Evolutionary conservation across 2,113 vertebrate genomes (phyloP).

Genomic region (Clinocottus analis): DNA sequence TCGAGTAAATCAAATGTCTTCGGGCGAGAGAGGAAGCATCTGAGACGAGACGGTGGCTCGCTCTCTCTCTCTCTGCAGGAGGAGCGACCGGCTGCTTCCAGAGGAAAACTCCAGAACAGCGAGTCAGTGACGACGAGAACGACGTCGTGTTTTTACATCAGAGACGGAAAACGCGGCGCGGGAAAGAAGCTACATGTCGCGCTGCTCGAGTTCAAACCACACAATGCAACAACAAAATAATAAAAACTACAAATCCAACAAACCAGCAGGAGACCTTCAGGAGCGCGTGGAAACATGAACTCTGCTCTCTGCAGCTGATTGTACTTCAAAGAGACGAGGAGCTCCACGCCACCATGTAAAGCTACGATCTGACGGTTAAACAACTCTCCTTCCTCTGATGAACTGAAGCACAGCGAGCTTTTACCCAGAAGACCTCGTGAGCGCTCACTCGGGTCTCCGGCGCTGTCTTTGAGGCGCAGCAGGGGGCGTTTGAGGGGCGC

Average conservation of each 20-base stretch:
- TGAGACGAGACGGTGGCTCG: too few species aligned
- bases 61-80: too few species aligned
- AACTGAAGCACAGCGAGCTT: constrained; percentile 76
- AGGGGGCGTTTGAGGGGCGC: constrained; percentile 41
- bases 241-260: constrained; percentile 38
- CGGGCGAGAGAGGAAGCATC: too few species aligned
- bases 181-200: constrained; percentile 67
- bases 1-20: too few species aligned
- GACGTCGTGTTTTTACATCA: constrained; percentile 1
- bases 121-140: background rate
- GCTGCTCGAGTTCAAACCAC: constrained; percentile 41
- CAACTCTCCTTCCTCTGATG: constrained; percentile 75
- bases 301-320: too few species aligned
- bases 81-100: too few species aligned
- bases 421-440: constrained; percentile 57
- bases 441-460: constrained; percentile 60
- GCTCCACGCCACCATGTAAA: constrained; percentile 37
- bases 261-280: background rate
- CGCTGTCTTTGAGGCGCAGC: constrained; percentile 64
- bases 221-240: background rate
- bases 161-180: constrained; percentile 31
- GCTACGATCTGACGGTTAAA: constrained; percentile 75
- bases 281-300: too few species aligned
- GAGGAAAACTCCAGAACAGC: too few species aligned
- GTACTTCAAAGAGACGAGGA: too few species aligned